Conservation (phyloP, 2,113 vertebrate genomes). For the Centropristis striata region DNA sequence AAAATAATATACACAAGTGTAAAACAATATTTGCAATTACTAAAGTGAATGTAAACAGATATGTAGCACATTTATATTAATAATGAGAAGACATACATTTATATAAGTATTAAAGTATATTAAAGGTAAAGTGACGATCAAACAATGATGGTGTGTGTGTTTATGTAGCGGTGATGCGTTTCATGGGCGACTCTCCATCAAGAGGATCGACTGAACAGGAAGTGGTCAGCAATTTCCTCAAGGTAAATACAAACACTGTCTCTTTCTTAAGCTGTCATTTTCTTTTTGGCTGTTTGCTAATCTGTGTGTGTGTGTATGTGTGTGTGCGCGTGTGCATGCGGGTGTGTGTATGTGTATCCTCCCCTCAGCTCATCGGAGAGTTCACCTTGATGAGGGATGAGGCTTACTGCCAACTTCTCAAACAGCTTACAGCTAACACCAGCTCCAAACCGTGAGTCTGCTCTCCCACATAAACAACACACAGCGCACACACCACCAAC, state of each 20-base stretch:
- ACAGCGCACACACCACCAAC: slow-evolving; percentile 8
- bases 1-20: too few species aligned
- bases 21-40: too few species aligned
- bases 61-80: too few species aligned
- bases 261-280: background rate
- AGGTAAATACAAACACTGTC: slow-evolving; percentile 83
- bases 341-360: slow-evolving; percentile 36
- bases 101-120: too few species aligned
- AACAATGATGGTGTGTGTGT: background rate
- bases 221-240: slow-evolving; percentile 87
- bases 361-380: slow-evolving; percentile 88
- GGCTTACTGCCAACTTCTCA: slow-evolving; percentile 95
- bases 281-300: slow-evolving; percentile 5
- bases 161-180: slow-evolving; percentile 92
- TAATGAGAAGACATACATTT: too few species aligned
- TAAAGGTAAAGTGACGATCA: too few species aligned
- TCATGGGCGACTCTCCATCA: slow-evolving; percentile 94
- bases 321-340: slow-evolving; percentile 10
- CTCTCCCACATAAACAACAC: background rate
- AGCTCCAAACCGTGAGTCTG: slow-evolving; percentile 93
- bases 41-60: too few species aligned
- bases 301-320: background rate
- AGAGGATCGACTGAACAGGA: slow-evolving; percentile 91
- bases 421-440: slow-evolving; percentile 94
- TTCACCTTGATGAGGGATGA: slow-evolving; percentile 94